Evolutionary conservation across 2,797 vertebrate species (phyloP).

Genomic region (Gadopsis marmoratus): DNA sequence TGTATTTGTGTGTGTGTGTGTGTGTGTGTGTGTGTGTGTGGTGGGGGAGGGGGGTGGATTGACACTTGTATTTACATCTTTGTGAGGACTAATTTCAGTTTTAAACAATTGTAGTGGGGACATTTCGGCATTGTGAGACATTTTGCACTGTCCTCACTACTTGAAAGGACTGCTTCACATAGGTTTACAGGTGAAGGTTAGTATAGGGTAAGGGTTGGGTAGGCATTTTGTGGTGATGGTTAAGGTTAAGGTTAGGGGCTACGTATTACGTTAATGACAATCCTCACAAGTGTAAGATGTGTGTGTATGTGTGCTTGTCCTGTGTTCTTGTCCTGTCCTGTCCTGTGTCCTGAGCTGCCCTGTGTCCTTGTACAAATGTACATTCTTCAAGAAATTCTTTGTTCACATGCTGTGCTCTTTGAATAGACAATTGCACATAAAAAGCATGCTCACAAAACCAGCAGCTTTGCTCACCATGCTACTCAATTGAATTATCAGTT

Average conservation of each 20-base stretch:
- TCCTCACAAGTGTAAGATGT: no score
- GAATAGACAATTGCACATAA: no score
- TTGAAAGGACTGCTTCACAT: background rate
- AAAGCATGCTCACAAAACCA: no score
- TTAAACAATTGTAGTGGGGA: background rate
- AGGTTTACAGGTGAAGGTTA: background rate
- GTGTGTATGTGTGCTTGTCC: no score
- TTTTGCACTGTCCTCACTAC: background rate
- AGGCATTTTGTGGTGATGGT: background rate
- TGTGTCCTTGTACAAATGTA: no score
- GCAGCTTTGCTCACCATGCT: background rate
- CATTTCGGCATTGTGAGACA: background rate
- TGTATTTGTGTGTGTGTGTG: background rate
- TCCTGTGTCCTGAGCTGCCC: no score
- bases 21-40: no score
- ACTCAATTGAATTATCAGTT: background rate
- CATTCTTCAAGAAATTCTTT: no score
- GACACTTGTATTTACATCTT: background rate
- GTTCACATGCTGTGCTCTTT: background rate
- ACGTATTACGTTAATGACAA: background rate
- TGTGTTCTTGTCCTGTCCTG: no score
- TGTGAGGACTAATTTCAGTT: background rate
- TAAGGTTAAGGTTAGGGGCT: background rate
- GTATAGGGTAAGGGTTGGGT: background rate
- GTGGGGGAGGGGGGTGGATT: no score